Conservation (phyloP, 2,797 vertebrate genomes). For the Chrysocyon brachyurus region DNA sequence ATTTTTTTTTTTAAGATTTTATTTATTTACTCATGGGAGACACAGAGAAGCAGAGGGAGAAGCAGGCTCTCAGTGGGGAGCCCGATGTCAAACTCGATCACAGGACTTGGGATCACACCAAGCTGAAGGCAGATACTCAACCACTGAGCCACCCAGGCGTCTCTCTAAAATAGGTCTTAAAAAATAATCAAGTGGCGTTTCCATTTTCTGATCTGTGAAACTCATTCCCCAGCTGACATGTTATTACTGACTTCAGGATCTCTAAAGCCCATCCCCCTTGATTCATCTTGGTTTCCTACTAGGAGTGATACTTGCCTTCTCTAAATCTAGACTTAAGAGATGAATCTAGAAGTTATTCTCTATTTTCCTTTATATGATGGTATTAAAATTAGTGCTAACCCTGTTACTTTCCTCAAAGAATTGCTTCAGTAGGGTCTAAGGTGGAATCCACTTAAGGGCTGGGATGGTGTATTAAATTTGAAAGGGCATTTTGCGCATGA, state of each 20-base stretch:
- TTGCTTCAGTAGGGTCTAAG: neutral
- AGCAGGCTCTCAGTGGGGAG: too few relatives aligned
- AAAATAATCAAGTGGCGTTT: neutral
- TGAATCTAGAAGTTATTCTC: conserved; percentile 3
- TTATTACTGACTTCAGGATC: neutral
- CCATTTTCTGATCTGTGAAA: neutral
- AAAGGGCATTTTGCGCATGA: neutral
- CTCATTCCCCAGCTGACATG: neutral
- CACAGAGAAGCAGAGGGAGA: too few relatives aligned
- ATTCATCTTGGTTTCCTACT: neutral
- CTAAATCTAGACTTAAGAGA: neutral
- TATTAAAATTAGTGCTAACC: conserved; percentile 15
- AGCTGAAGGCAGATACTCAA: too few relatives aligned
- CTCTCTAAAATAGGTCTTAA: neutral
- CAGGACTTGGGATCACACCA: too few relatives aligned
- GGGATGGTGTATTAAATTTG: neutral
- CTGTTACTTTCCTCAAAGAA: conserved; percentile 39
- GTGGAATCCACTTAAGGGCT: neutral
- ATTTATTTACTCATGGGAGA: too few relatives aligned
- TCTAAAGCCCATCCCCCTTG: neutral
- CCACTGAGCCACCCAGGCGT: too few relatives aligned
- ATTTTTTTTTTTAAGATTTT: too few relatives aligned
- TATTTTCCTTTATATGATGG: neutral
- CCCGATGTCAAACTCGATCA: too few relatives aligned
- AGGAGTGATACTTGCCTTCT: neutral